Evolutionary conservation across 2,797 vertebrate genomes (phyloP).

Genomic region (Malacoraja senta): DNA sequence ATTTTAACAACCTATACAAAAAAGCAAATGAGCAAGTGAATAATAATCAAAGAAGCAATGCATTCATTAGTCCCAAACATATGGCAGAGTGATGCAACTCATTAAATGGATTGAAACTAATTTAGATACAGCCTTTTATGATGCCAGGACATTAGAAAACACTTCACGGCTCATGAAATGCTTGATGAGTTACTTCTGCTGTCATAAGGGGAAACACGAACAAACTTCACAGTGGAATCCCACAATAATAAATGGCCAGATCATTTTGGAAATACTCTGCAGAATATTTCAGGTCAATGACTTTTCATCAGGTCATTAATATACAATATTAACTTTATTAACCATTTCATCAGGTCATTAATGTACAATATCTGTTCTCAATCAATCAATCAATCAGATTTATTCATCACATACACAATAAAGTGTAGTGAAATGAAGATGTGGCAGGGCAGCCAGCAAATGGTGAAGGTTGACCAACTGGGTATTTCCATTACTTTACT

Average conservation of each 20-base stretch:
- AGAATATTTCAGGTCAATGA: too few species aligned
- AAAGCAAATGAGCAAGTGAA: conserved; percentile 40
- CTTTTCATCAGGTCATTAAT: too few species aligned
- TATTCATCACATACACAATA: too few species aligned
- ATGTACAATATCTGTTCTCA: too few species aligned
- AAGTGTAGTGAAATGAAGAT: conserved; percentile 65
- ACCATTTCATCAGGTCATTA: too few species aligned
- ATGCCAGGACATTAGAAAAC: neutral
- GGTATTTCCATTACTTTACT: too few species aligned
- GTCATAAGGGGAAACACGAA: neutral
- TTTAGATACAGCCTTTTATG: neutral
- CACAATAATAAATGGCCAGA: neutral
- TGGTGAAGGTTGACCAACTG: conserved; percentile 66
- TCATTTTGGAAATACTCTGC: too few species aligned
- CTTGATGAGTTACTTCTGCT: neutral
- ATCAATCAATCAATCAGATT: too few species aligned
- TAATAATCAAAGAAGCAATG: neutral
- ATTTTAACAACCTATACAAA: conserved; percentile 86
- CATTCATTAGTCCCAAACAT: neutral
- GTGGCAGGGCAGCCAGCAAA: conserved; percentile 95
- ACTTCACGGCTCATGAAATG: neutral
- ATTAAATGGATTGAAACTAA: neutral
- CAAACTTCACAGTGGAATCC: neutral
- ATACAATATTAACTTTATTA: too few species aligned
- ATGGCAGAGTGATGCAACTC: neutral